Evolutionary conservation across 1,140 invertebrate species (phyloP), one percentile per base, ranked within the genome.

Genomic region (Drosophila seguyi): DNA sequence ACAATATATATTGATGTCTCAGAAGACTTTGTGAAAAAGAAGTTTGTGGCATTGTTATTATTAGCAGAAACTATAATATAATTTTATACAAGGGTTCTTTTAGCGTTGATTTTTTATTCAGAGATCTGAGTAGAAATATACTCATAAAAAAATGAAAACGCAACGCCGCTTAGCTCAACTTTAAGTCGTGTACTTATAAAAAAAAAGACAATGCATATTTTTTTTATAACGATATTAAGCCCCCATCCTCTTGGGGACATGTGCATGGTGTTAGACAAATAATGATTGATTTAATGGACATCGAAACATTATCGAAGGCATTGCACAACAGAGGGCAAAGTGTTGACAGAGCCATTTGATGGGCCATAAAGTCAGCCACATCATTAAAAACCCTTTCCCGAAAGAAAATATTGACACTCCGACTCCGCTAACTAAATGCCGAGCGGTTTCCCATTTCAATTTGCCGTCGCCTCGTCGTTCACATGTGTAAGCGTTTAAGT

Each of bases 401-500:
- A 57, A 60, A 36, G 53, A 58, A 60, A 68, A 75, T 53, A 67
- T 77, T 78, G 75, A 60, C 63, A 69, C 74, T 57, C 31, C 38
- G 55, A 62, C 25, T 39, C 41, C 50, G 62, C 74, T 50, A 34
- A 67, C 73, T 77, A 77, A 55, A 77, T 67, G 48, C 42, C 39
- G 25, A 18, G 34, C 66, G 27, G 55, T 44, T 41, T 45, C 56
- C 71, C 71, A 74, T 53, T 55, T 62, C 72, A 53, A 61, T 55
- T 60, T 63, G 38, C 59, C 41, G 36, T 31, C 56, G 58, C 72
- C 42, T 67, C 45, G 57, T 67, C 45, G 57, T 41, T 48, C 69
- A 73, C 83, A 87, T 79, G 75, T 87, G 83, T 87, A 88, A 87
- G 72, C 83, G 84, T 88, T 87, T 87, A 87, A 87, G 83, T 84